Evolutionary conservation across 2,797 vertebrate species (phyloP).

Genomic region (Lacerta agilis): DNA sequence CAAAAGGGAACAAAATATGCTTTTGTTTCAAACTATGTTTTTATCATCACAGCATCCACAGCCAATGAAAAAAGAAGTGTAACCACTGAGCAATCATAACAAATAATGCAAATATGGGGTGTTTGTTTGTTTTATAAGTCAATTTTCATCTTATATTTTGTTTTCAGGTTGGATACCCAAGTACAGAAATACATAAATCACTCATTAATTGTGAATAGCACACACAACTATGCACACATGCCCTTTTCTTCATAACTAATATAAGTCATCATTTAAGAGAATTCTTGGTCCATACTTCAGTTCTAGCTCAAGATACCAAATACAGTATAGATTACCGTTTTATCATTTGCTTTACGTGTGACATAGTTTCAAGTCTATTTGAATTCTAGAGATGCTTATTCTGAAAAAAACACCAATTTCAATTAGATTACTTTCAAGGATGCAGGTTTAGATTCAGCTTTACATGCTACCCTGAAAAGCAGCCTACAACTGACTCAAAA

Average conservation of each 20-base stretch:
- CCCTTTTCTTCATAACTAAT: background rate
- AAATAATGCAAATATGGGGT: background rate
- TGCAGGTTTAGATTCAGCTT: background rate
- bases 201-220: background rate
- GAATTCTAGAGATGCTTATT: background rate
- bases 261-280: background rate
- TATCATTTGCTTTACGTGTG: background rate
- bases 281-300: background rate
- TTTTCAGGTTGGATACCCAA: background rate
- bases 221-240: too few species aligned
- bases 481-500: background rate
- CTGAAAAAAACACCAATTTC: background rate
- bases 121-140: background rate
- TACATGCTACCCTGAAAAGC: background rate
- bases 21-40: slow-evolving; percentile 86
- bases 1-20: slow-evolving; percentile 95
- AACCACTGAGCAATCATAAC: slow-evolving; percentile 50
- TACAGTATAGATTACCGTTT: background rate
- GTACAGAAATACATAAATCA: background rate
- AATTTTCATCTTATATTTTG: background rate
- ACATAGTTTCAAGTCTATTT: background rate
- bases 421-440: background rate
- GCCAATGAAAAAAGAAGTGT: slow-evolving; percentile 68
- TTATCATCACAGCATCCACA: slow-evolving; percentile 62
- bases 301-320: background rate